Evolutionary conservation across 37 sponge, comb jelly and placozoan genomes (phyloP), one percentile per base, ranked within the genome.

Genomic region (Halisarca cf. caerulea): DNA sequence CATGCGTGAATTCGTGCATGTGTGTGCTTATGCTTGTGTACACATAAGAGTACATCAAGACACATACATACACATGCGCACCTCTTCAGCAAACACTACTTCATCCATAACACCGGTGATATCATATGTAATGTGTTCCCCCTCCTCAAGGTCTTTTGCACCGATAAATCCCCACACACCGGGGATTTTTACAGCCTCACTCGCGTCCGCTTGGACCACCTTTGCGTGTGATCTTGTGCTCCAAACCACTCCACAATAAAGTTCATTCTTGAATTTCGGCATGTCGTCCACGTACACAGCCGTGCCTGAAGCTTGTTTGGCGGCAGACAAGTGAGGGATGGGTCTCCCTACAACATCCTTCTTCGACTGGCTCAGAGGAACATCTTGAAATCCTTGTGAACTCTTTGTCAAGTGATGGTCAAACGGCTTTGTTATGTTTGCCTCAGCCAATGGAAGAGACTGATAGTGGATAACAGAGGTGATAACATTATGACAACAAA

Each of bases 211-310:
- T 18, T 78, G 44, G 60, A 88, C 41, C 55, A 84, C 82, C 27
- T 15, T 80, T 33, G 96, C 96, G 73, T 93, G 93, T 20, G 91
- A 78, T 24, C 66, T 77, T 0, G 78, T 59, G 70, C 93, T 93
- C 71, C 88, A 23, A 2, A 96, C 89, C 25, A 90, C 69, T 0
- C 87, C 93, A 51, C 90, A 93, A 85, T 95, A 86, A 58, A 96
- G 85, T 73, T 96, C 94, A 28, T 85, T 85, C 38, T 88, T 79
- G n/a, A 73, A 38, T 11, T 3, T 44, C 21, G 96, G 93, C 32
- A 96, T 86, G 79, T 96, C 96, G 68, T 96, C 96, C 27, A 83
- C 47, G 62, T 95, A 95, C 58, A 35, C 58, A 38, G 62, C 28
- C 54, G 11, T 35, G 68, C 96, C 96, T 20, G 96, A 86, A 28